phyloP scores from a whole-genome alignment of 2,888 invertebrate species.

The Tricholauxania praeusta region DNA sequence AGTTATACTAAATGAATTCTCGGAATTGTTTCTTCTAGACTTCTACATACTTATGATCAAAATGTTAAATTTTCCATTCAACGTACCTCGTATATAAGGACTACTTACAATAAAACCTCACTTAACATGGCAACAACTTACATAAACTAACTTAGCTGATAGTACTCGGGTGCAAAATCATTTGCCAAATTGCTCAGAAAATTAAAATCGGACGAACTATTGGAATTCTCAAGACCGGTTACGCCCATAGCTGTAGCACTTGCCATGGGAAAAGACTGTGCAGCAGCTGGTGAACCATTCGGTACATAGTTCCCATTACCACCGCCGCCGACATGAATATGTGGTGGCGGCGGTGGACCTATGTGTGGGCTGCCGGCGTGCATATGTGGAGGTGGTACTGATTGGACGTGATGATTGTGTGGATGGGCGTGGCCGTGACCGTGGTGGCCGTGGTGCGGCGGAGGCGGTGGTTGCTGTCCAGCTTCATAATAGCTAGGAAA shows the following conservation, averaged over 20 bases:
- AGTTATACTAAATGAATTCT: too few species aligned
- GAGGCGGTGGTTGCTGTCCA: constrained; percentile 66
- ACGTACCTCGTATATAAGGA: background rate
- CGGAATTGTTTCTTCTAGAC: too few species aligned
- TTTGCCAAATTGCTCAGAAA: constrained; percentile 92
- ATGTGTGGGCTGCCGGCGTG: constrained; percentile 41
- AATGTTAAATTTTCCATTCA: too few species aligned
- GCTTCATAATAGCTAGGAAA: constrained; percentile 59
- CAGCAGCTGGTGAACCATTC: constrained; percentile 43
- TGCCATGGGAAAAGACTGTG: constrained; percentile 46
- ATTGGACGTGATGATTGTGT: constrained; percentile 69
- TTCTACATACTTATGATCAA: too few species aligned
- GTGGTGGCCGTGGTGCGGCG: constrained; percentile 69
- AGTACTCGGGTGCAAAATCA: constrained; percentile 93
- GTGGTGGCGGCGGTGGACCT: constrained; percentile 61
- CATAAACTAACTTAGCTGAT: constrained; percentile 70
- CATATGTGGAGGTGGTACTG: constrained; percentile 68
- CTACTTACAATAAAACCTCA: background rate
- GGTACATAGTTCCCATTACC: constrained; percentile 36
- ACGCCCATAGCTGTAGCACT: constrained; percentile 52
- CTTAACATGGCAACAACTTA: constrained; percentile 37
- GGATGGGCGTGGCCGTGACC: constrained; percentile 70
- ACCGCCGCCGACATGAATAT: constrained; percentile 43
- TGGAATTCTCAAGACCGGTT: constrained; percentile 83
- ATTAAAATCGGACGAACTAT: constrained; percentile 94